Evolutionary conservation across 2,797 vertebrate species (phyloP).

Genomic region (Taenioides sp.): DNA sequence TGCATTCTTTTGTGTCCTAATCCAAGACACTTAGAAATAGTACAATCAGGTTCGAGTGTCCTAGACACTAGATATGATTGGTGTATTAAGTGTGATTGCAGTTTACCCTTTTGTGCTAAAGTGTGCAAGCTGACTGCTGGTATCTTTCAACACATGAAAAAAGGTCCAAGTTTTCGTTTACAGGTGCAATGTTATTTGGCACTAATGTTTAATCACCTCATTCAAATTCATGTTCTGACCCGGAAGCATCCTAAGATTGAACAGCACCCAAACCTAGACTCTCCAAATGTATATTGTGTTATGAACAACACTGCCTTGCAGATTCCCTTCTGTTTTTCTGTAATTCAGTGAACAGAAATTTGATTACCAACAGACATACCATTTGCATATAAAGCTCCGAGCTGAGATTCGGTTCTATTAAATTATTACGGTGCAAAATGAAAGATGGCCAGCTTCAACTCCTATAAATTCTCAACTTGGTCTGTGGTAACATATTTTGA

Average conservation of each 20-base stretch:
- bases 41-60: too few relatives aligned
- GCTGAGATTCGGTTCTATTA: constrained; percentile 54
- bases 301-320: constrained; percentile 18
- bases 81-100: background rate
- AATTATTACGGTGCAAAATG: constrained; percentile 46
- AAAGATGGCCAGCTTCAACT: constrained; percentile 29
- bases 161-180: background rate
- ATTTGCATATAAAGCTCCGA: constrained; percentile 63
- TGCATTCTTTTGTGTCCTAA: too few relatives aligned
- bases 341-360: constrained; percentile 51
- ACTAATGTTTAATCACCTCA: background rate
- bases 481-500: too few relatives aligned
- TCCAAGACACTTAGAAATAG: too few relatives aligned
- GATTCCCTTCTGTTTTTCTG: constrained; percentile 42
- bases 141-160: background rate
- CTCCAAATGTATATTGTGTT: constrained; percentile 14
- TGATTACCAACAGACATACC: constrained; percentile 51
- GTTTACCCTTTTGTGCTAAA: background rate
- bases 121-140: background rate
- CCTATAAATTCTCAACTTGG: background rate
- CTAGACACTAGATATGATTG: background rate
- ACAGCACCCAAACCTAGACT: background rate
- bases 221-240: background rate
- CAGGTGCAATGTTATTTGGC: background rate
- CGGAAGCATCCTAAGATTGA: background rate